phyloP scores from a whole-genome alignment of 2,113 vertebrate genomes.

The Brachyhypopomus occidentalis region DNA sequence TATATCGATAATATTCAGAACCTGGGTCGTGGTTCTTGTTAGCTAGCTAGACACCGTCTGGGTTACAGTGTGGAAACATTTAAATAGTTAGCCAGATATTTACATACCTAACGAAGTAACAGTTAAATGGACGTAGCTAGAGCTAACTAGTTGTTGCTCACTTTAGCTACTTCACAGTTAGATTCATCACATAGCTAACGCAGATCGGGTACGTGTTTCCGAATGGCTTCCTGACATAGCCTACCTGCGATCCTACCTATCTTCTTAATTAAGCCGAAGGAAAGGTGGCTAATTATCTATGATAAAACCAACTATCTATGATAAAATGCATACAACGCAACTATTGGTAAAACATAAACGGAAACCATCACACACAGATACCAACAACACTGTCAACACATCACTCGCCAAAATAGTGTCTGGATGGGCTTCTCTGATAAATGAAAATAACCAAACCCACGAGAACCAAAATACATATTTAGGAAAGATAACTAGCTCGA shows the following conservation, averaged over 20 bases:
- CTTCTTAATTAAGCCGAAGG: not conserved
- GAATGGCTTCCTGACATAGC: not conserved
- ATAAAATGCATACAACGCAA: not conserved
- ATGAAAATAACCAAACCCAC: not conserved
- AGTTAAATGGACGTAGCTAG: too few relatives aligned
- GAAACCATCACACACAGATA: not conserved
- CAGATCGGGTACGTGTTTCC: not conserved
- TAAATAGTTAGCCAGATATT: too few relatives aligned
- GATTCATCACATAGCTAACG: too few relatives aligned
- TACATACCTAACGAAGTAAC: too few relatives aligned
- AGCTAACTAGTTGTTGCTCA: not conserved
- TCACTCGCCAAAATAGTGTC: not conserved
- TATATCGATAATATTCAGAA: too few relatives aligned
- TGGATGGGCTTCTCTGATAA: not conserved
- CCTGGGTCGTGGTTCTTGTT: too few relatives aligned
- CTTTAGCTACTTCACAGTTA: not conserved
- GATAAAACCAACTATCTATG: too few relatives aligned
- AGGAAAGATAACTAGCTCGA: not conserved
- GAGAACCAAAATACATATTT: not conserved
- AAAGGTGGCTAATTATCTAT: not conserved
- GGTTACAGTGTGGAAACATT: too few relatives aligned
- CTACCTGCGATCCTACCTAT: not conserved
- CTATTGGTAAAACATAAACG: slow-evolving; percentile 14
- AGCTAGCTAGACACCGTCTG: too few relatives aligned
- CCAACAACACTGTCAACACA: not conserved